Base-by-base conservation (phyloP, 92 coral and sea anemone genomes). In the Epizoanthus illoricatus region DNA sequence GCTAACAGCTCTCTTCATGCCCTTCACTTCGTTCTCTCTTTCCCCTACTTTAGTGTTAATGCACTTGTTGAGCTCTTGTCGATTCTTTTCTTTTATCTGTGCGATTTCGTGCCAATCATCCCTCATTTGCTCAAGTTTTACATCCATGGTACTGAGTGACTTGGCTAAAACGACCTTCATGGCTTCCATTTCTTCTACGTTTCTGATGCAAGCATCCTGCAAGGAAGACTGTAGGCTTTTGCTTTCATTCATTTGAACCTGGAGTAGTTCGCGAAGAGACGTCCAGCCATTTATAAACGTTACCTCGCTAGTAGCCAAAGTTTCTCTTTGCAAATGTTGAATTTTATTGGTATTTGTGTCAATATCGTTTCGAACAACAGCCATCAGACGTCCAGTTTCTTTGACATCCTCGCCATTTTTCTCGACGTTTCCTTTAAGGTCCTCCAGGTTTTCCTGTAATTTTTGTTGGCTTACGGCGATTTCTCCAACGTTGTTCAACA, bases 261-360 rank as follows among this genome's bases (percentile, higher is more conserved):
- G 71, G 49, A 78, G 82, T 36, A 78, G 5, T n/a, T 78, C 58
- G 19, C 40, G 71, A 20, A 78, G 55, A 42, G 71, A 78, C 9
- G 60, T 21, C 6, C 47, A 62, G 71, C 65, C 82, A 45, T 40
- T 78, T 47, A 62, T 63, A 11, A 45, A 15, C 12, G 15, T 19
- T 13, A 24, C 18, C 45, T 63, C 71, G 24, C 60, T 64, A 10
- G 61, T 6, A 45, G 23, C 52, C 28, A 63, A 43, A 19, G 47
- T 59, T 64, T 78, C 82, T 11, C 47, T 78, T 13, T 78, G 82
- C 20, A 78, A 58, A 45, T 42, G 24, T 78, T 78, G 71, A n/a
- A 78, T 8, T 39, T 63, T 63, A 62, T 49, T n/a, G 17, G 21
- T 63, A 58, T 43, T 78, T 3, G 23, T 78, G 36, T 7, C 65